Evolutionary conservation across 1,140 invertebrate genomes (phyloP).

Genomic region (Drosophila murphyi): DNA sequence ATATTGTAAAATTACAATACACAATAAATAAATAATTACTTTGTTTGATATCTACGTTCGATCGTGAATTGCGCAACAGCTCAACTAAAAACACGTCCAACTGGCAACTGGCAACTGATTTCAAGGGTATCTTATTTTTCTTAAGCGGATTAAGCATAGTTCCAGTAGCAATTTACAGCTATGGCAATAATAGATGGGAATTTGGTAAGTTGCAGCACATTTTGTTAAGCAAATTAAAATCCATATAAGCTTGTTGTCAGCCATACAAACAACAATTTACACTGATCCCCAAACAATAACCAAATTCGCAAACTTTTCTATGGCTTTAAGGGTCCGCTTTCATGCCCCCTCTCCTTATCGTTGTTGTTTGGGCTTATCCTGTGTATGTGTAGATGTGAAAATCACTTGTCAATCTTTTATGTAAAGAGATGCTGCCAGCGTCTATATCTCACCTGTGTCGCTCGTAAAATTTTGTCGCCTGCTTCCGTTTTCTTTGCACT

Average conservation of each 20-base stretch:
- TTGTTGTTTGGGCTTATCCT: conserved; percentile 27
- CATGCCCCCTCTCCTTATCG: neutral
- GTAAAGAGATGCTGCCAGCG: conserved; percentile 68
- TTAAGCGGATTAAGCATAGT: conserved; percentile 40
- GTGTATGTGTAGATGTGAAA: conserved; percentile 69
- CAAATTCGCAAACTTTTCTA: conserved; percentile 32
- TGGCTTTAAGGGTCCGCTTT: conserved; percentile 1
- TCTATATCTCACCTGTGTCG: conserved; percentile 56
- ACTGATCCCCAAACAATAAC: conserved; percentile 13
- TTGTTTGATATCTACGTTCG: conserved; percentile 8
- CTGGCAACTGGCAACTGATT: conserved; percentile 8
- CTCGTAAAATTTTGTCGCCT: conserved; percentile 78
- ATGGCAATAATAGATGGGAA: conserved; percentile 47
- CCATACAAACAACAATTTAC: conserved; percentile 24
- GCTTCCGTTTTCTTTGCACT: conserved; percentile 77
- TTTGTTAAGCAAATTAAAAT: conserved; percentile 33
- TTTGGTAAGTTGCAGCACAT: conserved; percentile 42
- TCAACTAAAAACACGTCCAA: conserved; percentile 3
- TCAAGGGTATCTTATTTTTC: conserved; percentile 12
- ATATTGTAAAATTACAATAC: conserved; percentile 54
- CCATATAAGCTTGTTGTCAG: conserved; percentile 35
- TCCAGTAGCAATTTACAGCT: conserved; percentile 21
- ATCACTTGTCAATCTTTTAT: conserved; percentile 83
- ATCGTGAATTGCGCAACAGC: conserved; percentile 41
- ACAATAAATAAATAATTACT: conserved; percentile 21